These are phyloP conservation scores for Phrynocephalus versicolor DNA, from an alignment of 2,113 vertebrate genomes.

Conservation along the genomic window DNA sequence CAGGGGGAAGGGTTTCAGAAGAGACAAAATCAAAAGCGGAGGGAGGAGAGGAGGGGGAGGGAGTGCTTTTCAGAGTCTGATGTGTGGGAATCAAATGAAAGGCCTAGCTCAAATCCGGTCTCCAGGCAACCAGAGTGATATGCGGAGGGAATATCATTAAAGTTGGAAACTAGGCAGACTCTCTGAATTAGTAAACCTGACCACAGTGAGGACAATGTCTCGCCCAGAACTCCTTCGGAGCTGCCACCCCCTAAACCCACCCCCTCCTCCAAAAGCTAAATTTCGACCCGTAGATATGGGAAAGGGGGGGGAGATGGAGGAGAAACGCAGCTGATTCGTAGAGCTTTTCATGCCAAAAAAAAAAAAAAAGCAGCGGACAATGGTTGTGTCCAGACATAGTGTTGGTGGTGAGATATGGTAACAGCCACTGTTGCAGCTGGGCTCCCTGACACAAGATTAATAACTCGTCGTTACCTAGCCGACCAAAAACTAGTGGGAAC, in stretches of 20 bases:
- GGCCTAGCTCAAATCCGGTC: slow-evolving; percentile 98
- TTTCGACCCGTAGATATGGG: slow-evolving; percentile 63
- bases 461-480: slow-evolving; percentile 99
- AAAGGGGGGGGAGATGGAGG: slow-evolving; percentile 36
- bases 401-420: slow-evolving; percentile 91
- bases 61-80: slow-evolving; percentile 97
- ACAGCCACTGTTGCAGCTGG: slow-evolving; percentile 94
- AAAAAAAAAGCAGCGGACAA: slow-evolving; percentile 71
- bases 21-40: slow-evolving; percentile 97
- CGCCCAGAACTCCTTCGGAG: slow-evolving; percentile 67
- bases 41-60: slow-evolving; percentile 80
- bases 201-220: slow-evolving; percentile 68
- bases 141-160: slow-evolving; percentile 99
- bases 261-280: not conserved
- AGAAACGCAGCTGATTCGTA: slow-evolving; percentile 81
- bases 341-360: slow-evolving; percentile 74
- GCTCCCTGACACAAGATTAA: slow-evolving; percentile 99
- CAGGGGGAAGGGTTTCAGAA: slow-evolving; percentile 97
- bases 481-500: slow-evolving; percentile 99
- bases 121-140: slow-evolving; percentile 98
- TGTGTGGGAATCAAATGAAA: slow-evolving; percentile 99
- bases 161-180: slow-evolving; percentile 91
- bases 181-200: slow-evolving; percentile 91
- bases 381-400: slow-evolving; percentile 81
- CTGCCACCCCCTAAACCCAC: not conserved